Base-by-base conservation (phyloP, 2,888 invertebrate genomes). In the Charanyca ferruginea region DNA sequence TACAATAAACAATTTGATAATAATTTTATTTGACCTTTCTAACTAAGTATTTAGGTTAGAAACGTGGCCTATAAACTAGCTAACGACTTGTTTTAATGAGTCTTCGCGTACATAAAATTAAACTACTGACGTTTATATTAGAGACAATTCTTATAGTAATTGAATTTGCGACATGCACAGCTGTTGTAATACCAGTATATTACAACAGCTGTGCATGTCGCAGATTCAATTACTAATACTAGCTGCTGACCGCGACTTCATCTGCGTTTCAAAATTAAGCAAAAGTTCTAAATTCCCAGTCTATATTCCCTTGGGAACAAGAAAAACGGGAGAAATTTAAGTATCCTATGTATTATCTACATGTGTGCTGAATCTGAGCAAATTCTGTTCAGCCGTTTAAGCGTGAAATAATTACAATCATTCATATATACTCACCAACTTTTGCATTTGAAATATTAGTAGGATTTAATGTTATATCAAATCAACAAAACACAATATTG, bases 11-110 rank as follows among this genome's bases (percentile, higher is more conserved):
- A 59, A 52, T 53, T 69, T 58, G 49, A 66, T 69, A 66, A 79
- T 75, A 69, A 60, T 65, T 79, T 55, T 58, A 67, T 72, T 61
- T 60, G 57, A 63, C 69, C 61, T 69, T 79, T 69, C n/a, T 60
- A 18, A 58, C 42, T 54, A 48, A 49, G 58, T 45, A 45, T 79
- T 81, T 54, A 57, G 44, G 41, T 61, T 60, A 49, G 20, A 60
- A 70, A 51, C 58, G 42, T 73, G 57, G 23, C 44, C 63, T 42
- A 54, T 61, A 73, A 69, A 62, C 47, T 42, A 58, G 13, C n/a
- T 58, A 45, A 62, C 8, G 51, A 73, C 32, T 62, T 48, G 28
- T 49, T 53, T 42, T 79, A 66, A 73, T 66, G 79, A 62, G 58
- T 47, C 44, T 22, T 49, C 57, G 42, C 22, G 22, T 61, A 58